A percentile compares a stretch with the other conserved stretches of the same genome.
phyloP scores from a whole-genome alignment of 2,888 invertebrate species.

The Rhamphomyia laevipes region DNA sequence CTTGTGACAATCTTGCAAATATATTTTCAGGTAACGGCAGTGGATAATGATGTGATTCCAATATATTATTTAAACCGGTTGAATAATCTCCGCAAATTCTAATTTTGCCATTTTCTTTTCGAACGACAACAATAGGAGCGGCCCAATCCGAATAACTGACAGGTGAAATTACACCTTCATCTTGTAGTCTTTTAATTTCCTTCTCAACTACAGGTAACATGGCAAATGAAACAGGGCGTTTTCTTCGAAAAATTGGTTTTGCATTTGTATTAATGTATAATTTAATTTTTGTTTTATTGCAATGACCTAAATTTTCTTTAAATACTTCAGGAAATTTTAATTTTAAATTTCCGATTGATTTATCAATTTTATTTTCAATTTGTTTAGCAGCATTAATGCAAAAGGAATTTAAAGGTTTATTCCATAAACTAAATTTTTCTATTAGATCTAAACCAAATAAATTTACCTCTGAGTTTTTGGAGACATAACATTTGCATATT shows the following conservation, averaged over 20 bases:
- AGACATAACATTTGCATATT: no score
- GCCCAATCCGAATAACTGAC: conserved; percentile 17
- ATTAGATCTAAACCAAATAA: no score
- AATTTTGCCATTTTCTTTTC: conserved; percentile 13
- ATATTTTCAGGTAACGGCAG: no score
- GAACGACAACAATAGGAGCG: conserved; percentile 16
- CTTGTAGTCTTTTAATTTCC: conserved; percentile 12
- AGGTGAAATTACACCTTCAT: conserved; percentile 13
- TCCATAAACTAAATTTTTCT: no score
- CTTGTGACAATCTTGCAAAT: conserved; percentile 11
- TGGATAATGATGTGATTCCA: conserved; percentile 16
- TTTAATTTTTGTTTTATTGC: conserved; percentile 14
- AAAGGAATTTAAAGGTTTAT: no score
- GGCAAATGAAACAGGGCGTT: conserved; percentile 16
- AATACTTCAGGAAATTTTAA: conserved; percentile 12
- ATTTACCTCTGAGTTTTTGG: no score
- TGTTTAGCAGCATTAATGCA: no score
- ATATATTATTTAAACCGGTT: conserved; percentile 14
- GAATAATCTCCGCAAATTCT: conserved; percentile 16
- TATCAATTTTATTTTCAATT: no score
- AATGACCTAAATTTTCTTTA: conserved; percentile 9
- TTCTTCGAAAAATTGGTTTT: conserved; percentile 14
- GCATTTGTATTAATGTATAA: conserved; percentile 13
- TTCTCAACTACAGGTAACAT: conserved; percentile 13
- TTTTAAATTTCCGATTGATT: no score